These are phyloP conservation scores for Ondatra zibethicus DNA, from an alignment of 2,113 vertebrate species.

Conservation along the genomic window DNA sequence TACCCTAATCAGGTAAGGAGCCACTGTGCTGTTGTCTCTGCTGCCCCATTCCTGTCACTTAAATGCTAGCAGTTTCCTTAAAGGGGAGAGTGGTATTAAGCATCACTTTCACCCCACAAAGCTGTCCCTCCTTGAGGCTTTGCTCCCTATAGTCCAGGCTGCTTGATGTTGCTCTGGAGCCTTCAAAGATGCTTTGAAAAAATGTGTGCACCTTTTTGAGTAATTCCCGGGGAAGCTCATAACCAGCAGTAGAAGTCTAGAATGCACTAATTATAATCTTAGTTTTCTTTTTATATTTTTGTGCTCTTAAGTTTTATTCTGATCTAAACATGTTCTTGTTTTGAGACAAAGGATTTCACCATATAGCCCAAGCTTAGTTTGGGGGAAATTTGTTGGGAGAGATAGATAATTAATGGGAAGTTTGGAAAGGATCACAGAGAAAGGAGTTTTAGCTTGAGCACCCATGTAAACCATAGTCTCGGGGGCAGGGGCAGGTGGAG, in stretches of 20 bases:
- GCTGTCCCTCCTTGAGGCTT: not conserved
- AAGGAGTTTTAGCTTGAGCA: not conserved
- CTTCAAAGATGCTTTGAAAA: not conserved
- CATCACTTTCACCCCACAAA: not conserved
- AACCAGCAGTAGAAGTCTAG: not conserved
- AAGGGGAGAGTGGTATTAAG: not conserved
- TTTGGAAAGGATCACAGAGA: not conserved
- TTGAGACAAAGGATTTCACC: not conserved
- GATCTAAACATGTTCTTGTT: not conserved
- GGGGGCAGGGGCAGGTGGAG: too few species aligned
- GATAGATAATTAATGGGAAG: not conserved
- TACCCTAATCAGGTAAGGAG: not conserved
- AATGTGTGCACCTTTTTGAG: not conserved
- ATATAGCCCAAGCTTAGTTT: not conserved
- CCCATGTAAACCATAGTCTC: not conserved
- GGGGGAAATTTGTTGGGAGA: not conserved
- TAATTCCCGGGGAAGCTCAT: not conserved
- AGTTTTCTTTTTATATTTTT: conserved; percentile 16
- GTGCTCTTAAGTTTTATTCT: not conserved
- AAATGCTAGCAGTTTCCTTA: not conserved
- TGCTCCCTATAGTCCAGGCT: not conserved
- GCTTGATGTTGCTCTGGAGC: not conserved
- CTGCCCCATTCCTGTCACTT: not conserved
- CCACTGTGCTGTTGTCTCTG: not conserved
- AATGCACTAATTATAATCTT: not conserved